These are phyloP conservation scores for Holacanthus passer DNA, from an alignment of 2,113 vertebrate species.

Conservation along the genomic window DNA sequence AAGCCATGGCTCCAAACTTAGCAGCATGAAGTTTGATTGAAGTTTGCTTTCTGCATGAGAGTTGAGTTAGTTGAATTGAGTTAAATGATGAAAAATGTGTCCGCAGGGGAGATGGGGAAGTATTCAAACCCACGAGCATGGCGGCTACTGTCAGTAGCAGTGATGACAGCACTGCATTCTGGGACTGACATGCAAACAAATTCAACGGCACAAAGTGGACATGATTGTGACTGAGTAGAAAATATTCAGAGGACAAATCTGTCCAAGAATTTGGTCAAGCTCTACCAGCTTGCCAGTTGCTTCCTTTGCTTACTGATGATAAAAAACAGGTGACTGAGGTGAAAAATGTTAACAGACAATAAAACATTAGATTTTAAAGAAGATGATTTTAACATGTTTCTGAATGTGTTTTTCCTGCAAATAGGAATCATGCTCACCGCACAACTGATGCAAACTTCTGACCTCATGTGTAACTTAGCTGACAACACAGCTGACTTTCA, in stretches of 20 bases:
- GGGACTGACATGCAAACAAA: not conserved
- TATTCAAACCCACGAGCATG: not conserved
- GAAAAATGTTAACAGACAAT: slow-evolving; percentile 13
- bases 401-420: not conserved
- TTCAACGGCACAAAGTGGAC: not conserved
- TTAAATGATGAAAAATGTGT: not conserved
- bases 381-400: no score
- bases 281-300: not conserved
- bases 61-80: not conserved
- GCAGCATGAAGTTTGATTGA: not conserved
- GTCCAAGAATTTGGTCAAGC: not conserved
- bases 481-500: slow-evolving; percentile 25
- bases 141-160: no score
- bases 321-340: slow-evolving; percentile 31
- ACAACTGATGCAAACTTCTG: not conserved
- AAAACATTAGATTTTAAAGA: not conserved
- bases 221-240: not conserved
- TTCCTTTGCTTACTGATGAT: slow-evolving; percentile 10
- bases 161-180: not conserved
- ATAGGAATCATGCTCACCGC: not conserved
- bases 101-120: not conserved
- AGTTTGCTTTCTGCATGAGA: not conserved
- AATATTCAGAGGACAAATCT: not conserved
- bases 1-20: slow-evolving; percentile 12
- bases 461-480: not conserved